Evolutionary conservation across 2,888 invertebrate species (phyloP).

Genomic region (Bombylius discolor): DNA sequence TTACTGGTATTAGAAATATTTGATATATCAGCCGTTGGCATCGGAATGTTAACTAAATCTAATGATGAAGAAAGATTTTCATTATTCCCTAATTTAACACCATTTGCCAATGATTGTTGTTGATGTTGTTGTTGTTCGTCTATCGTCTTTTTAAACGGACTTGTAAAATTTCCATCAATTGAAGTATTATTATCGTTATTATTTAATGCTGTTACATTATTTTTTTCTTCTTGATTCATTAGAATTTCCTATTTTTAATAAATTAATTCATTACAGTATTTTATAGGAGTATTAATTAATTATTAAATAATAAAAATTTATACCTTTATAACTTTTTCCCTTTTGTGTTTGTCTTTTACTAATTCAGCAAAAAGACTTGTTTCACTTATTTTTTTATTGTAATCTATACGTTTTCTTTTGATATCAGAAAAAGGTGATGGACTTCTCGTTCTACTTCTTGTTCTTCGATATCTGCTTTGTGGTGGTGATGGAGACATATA

Average conservation of each 20-base stretch:
- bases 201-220: slow-evolving; percentile 28
- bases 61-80: slow-evolving; percentile 24
- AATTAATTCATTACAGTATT: not conserved
- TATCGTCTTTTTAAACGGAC: slow-evolving; percentile 12
- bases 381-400: slow-evolving; percentile 71
- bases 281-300: not conserved
- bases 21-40: slow-evolving; percentile 38
- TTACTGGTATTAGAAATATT: slow-evolving; percentile 9
- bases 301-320: slow-evolving; percentile 2
- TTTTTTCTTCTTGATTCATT: slow-evolving; percentile 50
- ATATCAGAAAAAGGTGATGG: slow-evolving; percentile 30
- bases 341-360: slow-evolving; percentile 71
- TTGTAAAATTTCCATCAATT: slow-evolving; percentile 25
- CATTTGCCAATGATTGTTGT: slow-evolving; percentile 20
- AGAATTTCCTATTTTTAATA: slow-evolving; percentile 41
- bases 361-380: slow-evolving; percentile 83
- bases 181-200: slow-evolving; percentile 31
- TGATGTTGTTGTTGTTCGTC: slow-evolving; percentile 13
- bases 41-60: slow-evolving; percentile 57
- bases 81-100: slow-evolving; percentile 15
- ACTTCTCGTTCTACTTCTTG: slow-evolving; percentile 34
- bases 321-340: slow-evolving; percentile 53
- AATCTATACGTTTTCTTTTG: slow-evolving; percentile 43
- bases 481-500: slow-evolving; percentile 24
- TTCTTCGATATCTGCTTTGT: slow-evolving; percentile 18